Evolutionary conservation across 2,888 invertebrate species (phyloP).

Genomic region (Patella caerulea): DNA sequence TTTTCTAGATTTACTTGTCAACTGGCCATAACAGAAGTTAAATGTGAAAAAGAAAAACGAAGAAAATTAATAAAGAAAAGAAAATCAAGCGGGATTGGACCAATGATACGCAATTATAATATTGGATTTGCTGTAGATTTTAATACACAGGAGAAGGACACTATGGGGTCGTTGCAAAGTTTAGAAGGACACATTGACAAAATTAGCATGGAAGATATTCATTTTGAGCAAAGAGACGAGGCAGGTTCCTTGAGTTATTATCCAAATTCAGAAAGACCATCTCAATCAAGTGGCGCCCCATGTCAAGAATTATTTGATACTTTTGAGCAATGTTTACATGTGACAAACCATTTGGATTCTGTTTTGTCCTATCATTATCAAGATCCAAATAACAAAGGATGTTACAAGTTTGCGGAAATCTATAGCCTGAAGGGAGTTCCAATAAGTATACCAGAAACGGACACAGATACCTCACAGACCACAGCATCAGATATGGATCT

Average conservation of each 20-base stretch:
- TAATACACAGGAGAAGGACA: constrained; percentile 35
- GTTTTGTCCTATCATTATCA: constrained; percentile 60
- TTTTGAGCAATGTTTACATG: constrained; percentile 60
- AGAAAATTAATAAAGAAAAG: not conserved
- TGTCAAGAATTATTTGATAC: constrained; percentile 52
- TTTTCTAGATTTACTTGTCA: constrained; percentile 76
- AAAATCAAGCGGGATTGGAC: not conserved
- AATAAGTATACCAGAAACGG: constrained; percentile 28
- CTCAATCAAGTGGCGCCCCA: not conserved
- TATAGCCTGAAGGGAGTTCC: constrained; percentile 38
- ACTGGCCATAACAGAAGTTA: constrained; percentile 79
- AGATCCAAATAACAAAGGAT: constrained; percentile 42
- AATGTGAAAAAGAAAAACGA: constrained; percentile 33
- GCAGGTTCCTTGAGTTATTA: constrained; percentile 15
- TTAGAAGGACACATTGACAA: constrained; percentile 33
- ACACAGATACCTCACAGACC: constrained; percentile 9
- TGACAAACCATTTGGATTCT: constrained; percentile 62
- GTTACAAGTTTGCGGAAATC: constrained; percentile 48
- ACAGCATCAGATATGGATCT: constrained; percentile 13
- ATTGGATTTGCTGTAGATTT: constrained; percentile 62
- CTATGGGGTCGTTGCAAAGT: constrained; percentile 25
- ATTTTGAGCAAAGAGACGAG: constrained; percentile 23
- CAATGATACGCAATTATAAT: constrained; percentile 66
- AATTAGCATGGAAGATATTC: constrained; percentile 28
- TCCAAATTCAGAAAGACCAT: not conserved